Conservation (phyloP, 1,140 invertebrate species). For the Pararge aegeria region DNA sequence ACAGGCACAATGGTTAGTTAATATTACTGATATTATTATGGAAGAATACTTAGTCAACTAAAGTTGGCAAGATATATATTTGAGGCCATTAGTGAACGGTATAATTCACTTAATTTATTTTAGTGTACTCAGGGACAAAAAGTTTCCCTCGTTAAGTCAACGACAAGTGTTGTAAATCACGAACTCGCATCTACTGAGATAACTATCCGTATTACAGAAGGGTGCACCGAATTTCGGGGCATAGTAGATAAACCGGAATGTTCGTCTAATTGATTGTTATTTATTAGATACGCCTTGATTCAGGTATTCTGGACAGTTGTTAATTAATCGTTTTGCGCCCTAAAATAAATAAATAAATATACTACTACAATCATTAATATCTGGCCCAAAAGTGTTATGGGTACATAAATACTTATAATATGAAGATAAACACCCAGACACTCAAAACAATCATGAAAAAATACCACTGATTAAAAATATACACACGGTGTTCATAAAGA, state of each 20-base stretch:
- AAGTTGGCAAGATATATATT: conserved; percentile 12
- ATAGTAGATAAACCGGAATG: conserved; percentile 12
- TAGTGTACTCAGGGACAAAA: conserved; percentile 46
- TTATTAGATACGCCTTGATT: too few relatives aligned
- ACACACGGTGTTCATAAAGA: too few relatives aligned
- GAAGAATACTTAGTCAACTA: background rate
- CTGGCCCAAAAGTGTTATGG: too few relatives aligned
- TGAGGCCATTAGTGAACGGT: conserved; percentile 33
- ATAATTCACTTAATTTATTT: conserved; percentile 66
- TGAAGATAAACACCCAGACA: too few relatives aligned
- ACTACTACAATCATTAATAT: too few relatives aligned
- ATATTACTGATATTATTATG: background rate
- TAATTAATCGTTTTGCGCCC: too few relatives aligned
- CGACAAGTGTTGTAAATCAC: conserved; percentile 67
- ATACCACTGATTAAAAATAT: too few relatives aligned
- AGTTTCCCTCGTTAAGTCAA: conserved; percentile 65
- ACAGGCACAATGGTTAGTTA: background rate
- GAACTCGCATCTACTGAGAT: conserved; percentile 56
- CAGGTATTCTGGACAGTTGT: too few relatives aligned
- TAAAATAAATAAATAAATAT: too few relatives aligned
- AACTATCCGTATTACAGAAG: conserved; percentile 60
- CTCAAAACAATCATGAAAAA: too few relatives aligned
- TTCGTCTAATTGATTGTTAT: background rate
- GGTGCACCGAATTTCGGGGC: conserved; percentile 44
- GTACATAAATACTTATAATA: too few relatives aligned